Evolutionary conservation across 2,888 invertebrate genomes (phyloP).

Genomic region (Harmothoe impar): DNA sequence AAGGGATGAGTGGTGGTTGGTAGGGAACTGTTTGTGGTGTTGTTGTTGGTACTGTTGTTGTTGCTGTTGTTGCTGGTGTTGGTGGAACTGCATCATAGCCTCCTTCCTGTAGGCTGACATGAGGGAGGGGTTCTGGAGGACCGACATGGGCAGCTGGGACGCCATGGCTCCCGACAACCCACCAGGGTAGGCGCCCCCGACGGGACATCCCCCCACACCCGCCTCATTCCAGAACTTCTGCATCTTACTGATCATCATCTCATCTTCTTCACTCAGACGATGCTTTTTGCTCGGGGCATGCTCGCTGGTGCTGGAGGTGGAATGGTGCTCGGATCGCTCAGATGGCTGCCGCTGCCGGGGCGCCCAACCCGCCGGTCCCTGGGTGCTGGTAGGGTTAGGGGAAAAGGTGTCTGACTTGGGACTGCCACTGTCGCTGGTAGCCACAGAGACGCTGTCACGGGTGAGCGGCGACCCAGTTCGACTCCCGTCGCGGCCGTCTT

Average conservation of each 20-base stretch:
- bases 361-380: neutral
- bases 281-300: neutral
- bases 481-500: neutral
- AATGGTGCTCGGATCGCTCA: neutral
- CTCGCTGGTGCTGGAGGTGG: neutral
- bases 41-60: constrained; percentile 63
- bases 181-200: neutral
- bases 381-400: neutral
- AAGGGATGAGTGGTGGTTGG: constrained; percentile 2
- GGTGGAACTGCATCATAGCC: constrained; percentile 34
- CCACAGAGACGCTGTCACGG: neutral
- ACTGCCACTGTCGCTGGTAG: constrained; percentile 23
- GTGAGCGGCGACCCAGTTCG: neutral
- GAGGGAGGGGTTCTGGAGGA: constrained; percentile 37
- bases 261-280: constrained; percentile 10
- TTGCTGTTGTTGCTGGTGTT: constrained; percentile 61
- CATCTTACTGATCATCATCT: constrained; percentile 20
- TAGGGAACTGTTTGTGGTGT: constrained; percentile 59
- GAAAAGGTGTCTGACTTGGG: constrained; percentile 15
- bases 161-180: neutral
- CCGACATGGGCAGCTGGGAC: constrained; percentile 11
- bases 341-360: neutral
- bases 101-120: constrained; percentile 41
- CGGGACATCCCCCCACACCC: neutral
- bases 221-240: constrained; percentile 58